Evolutionary conservation across 2,888 invertebrate genomes (phyloP), one percentile per base, ranked within the genome.

Genomic region (Callyntrura sp.): DNA sequence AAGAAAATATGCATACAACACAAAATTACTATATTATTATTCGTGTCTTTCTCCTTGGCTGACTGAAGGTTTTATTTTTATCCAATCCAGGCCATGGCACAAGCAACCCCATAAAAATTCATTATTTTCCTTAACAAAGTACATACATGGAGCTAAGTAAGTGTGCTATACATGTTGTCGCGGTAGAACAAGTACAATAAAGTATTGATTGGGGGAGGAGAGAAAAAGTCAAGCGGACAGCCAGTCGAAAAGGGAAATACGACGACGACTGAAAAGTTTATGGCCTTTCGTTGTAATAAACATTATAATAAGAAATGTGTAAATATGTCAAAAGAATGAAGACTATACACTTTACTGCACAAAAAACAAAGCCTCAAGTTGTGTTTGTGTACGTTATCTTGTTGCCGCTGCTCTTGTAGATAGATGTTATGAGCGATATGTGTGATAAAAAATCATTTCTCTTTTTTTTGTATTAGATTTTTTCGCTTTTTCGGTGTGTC

Each of bases 211-310:
- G n/a, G n/a, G n/a, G 55, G 25, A n/a, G 68, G 60, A 62, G 55
- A n/a, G n/a, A n/a, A 62, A 83, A 65, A 51, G 51, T 83, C 35
- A 73, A 83, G 83, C 57, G 70, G 84, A 73, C 57, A 57, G n/a
- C n/a, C n/a, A n/a, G n/a, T n/a, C n/a, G n/a, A n/a, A 73, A 28
- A 70, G 43, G 70, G n/a, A 28, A 65, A 65, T 17, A 43, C 23
- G n/a, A n/a, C n/a, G n/a, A n/a, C n/a, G 73, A 76, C 23, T 85
- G 76, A 85, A 76, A 85, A 73, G 60, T 85, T 85, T 76, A 85
- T 45, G 73, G 85, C 76, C 60, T 73, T n/a, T 60, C 43, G n/a
- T 48, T 76, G 70, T 17, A 43, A 70, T 70, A 70, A 70, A 70
- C 70, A 70, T 70, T 43, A 43, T 70, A 35, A 76, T 23, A 51